Evolutionary conservation across 2,888 invertebrate genomes (phyloP), one percentile per base, ranked within the genome.

Genomic region (Ophion ellenae): DNA sequence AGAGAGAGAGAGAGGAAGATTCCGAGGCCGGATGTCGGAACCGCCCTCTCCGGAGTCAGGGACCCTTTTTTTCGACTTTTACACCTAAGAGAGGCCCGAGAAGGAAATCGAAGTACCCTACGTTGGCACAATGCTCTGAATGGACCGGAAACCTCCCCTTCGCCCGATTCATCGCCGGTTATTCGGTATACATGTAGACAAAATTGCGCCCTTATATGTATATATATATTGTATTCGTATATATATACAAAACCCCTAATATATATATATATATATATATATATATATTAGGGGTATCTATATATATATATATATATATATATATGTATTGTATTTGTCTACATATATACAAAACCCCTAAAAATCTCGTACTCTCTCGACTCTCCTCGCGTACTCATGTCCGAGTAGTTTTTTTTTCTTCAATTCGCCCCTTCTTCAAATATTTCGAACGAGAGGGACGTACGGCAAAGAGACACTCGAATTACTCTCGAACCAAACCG

Each of bases 81-180:
- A 88, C 89, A 77, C 66, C 86, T 86, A 67, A 24, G 7, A 67
- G 66, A 76, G 84, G 59, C 71, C 70, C 77, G 40, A 53, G 69
- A 83, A 79, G 79, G 70, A 84, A 80, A 79, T 83, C 64, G 40
- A 85, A 86, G 17, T 69, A 82, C 77, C 87, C 81, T 84, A 69
- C 82, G 87, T 84, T 74, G 83, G 75, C 45, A 91, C 88, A 89
- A 90, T 87, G 76, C 57, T 14, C 53, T 90, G 91, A 91, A 90
- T 91, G 86, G 88, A 90, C 92, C 92, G 92, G 92, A 92, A 92
- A 92, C 88, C 87, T 88, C 87, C 87, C 88, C 83, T 66, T 84
- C 76, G 17, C 10, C 71, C 86, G 87, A 80, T 87, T 87, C 88
- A 74, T 90, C 90, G 89, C 89, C 90, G 90, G 89, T 89, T 85